Percentiles rank a stretch among this genome's conserved stretches.
Conservation (phyloP, 92 coral and sea anemone species). For the Paragorgia papillata region DNA sequence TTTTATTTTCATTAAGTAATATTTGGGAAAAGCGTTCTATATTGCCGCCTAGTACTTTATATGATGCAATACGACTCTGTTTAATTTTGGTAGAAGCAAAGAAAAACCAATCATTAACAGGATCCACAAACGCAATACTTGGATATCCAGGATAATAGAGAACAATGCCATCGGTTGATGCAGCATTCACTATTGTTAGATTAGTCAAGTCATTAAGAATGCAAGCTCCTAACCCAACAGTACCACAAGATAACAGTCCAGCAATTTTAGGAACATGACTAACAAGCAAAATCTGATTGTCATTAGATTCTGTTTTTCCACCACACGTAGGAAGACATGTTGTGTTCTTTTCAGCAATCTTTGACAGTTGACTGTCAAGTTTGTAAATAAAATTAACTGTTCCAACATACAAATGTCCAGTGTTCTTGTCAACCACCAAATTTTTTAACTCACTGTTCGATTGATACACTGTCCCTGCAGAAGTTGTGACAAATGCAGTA, state of each 20-base stretch:
- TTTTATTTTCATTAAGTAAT: too few relatives aligned
- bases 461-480: not conserved
- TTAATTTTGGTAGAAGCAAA: not conserved
- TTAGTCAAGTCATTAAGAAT: not conserved
- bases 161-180: not conserved
- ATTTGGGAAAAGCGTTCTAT: too few relatives aligned
- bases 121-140: constrained; percentile 20
- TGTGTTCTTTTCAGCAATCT: not conserved
- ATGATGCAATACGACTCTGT: not conserved
- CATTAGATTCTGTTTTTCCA: not conserved
- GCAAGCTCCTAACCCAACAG: not conserved
- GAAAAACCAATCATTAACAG: not conserved
- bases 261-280: not conserved
- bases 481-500: not conserved
- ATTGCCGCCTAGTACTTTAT: too few relatives aligned
- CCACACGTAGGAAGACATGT: not conserved
- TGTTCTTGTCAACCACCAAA: constrained; percentile 21
- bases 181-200: not conserved
- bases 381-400: constrained; percentile 22
- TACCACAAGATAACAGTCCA: constrained; percentile 29
- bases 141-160: not conserved
- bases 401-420: constrained; percentile 32
- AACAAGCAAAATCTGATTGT: constrained; percentile 24
- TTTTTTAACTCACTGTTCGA: not conserved
- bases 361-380: constrained; percentile 2